phyloP scores from a whole-genome alignment of 2,888 invertebrate species.

The Cremastinae sp. region DNA sequence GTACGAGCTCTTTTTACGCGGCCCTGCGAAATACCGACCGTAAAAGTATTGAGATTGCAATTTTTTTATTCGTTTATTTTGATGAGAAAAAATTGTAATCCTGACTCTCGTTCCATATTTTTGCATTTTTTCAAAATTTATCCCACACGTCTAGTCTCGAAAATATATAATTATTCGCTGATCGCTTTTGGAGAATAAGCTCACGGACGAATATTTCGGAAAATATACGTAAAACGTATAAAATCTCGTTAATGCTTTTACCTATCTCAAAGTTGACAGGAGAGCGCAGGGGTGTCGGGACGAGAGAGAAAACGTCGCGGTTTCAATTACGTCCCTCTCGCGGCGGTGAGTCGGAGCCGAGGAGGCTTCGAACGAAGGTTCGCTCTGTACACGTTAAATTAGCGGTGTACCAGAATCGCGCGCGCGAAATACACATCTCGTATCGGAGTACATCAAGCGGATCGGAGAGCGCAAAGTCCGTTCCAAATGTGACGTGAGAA shows the following conservation, averaged over 20 bases:
- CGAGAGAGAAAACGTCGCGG: conserved; percentile 56
- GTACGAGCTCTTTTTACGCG: conserved; percentile 38
- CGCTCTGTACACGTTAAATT: conserved; percentile 28
- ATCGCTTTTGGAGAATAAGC: too few relatives aligned
- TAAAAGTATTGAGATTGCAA: conserved; percentile 12
- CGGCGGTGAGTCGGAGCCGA: conserved; percentile 30
- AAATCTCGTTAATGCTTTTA: conserved; percentile 40
- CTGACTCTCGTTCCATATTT: too few relatives aligned
- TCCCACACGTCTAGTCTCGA: not conserved
- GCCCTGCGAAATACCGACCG: conserved; percentile 34
- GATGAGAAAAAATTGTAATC: not conserved
- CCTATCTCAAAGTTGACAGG: conserved; percentile 47
- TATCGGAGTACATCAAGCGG: conserved; percentile 30
- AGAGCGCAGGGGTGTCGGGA: conserved; percentile 23
- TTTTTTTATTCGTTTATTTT: not conserved
- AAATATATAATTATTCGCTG: conserved; percentile 19
- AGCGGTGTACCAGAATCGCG: conserved; percentile 16
- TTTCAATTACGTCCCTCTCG: conserved; percentile 61
- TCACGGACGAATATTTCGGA: too few relatives aligned
- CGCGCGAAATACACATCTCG: conserved; percentile 20
- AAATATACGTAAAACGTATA: conserved; percentile 21
- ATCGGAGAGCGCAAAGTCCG: conserved; percentile 49
- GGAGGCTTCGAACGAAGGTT: conserved; percentile 54
- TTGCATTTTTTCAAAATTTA: too few relatives aligned
- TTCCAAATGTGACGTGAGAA: conserved; percentile 66